phyloP scores from a whole-genome alignment of 2,888 invertebrate species.

The Tuta absoluta region DNA sequence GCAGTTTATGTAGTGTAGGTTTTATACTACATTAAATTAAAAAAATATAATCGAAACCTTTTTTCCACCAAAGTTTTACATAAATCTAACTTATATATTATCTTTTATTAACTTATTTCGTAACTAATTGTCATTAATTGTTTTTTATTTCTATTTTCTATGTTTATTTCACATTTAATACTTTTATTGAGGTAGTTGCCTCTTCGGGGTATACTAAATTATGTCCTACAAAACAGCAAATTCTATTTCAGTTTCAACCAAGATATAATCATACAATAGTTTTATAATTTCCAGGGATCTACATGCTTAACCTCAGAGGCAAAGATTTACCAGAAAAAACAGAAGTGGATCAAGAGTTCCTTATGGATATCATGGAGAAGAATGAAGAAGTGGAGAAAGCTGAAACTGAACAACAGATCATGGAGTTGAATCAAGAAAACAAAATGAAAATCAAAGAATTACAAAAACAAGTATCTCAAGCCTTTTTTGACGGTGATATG shows the following conservation, averaged over 20 bases:
- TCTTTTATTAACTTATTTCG: too few species aligned
- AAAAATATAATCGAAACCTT: too few species aligned
- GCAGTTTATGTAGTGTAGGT: too few species aligned
- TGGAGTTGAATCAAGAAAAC: constrained; percentile 81
- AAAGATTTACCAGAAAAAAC: constrained; percentile 85
- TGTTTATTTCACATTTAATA: too few species aligned
- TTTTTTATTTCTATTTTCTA: too few species aligned
- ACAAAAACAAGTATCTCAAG: constrained; percentile 80
- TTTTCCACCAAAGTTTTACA: too few species aligned
- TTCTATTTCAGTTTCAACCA: background rate
- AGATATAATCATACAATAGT: constrained; percentile 6
- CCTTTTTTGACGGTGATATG: constrained; percentile 84
- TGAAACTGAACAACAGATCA: constrained; percentile 78
- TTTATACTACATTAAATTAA: too few species aligned
- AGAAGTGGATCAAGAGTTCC: constrained; percentile 84
- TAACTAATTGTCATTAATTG: too few species aligned
- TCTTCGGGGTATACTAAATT: too few species aligned
- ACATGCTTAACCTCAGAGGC: constrained; percentile 87
- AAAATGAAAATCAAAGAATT: constrained; percentile 77
- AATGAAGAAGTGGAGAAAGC: constrained; percentile 92
- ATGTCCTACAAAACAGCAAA: too few species aligned
- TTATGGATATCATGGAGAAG: constrained; percentile 92
- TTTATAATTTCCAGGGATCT: constrained; percentile 79
- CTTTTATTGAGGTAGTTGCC: too few species aligned
- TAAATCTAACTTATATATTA: too few species aligned